Conservation (phyloP, 2,113 vertebrate species). For the Gracilinanus agilis region DNA sequence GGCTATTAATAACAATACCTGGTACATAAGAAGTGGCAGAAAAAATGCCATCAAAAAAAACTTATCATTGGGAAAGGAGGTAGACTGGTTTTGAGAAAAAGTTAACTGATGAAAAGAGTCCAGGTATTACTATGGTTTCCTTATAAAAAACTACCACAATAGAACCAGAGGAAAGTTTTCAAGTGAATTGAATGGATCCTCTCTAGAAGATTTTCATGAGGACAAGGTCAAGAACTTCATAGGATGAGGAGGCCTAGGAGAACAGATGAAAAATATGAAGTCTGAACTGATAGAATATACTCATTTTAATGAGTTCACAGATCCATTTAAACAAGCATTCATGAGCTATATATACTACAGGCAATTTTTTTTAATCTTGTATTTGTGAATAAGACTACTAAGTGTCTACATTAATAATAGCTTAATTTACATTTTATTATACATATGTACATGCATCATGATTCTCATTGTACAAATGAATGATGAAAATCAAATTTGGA, state of each 20-base stretch:
- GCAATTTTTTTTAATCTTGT: no score
- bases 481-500: no score
- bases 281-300: background rate
- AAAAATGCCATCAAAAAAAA: no score
- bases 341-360: background rate
- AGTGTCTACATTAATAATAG: background rate
- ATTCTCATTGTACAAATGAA: no score
- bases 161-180: background rate
- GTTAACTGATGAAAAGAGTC: background rate
- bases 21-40: no score
- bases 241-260: background rate
- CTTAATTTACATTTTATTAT: no score
- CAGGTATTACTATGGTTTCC: background rate
- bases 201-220: background rate
- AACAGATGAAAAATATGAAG: background rate
- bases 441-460: no score
- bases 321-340: background rate
- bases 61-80: background rate
- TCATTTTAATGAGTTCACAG: background rate
- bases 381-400: background rate
- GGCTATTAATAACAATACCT: background rate
- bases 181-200: background rate
- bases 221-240: background rate
- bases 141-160: background rate
- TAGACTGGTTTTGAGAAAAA: background rate